These are phyloP conservation scores for Hemicrepidius hirtus DNA, from an alignment of 2,888 invertebrate species.

Conservation along the genomic window DNA sequence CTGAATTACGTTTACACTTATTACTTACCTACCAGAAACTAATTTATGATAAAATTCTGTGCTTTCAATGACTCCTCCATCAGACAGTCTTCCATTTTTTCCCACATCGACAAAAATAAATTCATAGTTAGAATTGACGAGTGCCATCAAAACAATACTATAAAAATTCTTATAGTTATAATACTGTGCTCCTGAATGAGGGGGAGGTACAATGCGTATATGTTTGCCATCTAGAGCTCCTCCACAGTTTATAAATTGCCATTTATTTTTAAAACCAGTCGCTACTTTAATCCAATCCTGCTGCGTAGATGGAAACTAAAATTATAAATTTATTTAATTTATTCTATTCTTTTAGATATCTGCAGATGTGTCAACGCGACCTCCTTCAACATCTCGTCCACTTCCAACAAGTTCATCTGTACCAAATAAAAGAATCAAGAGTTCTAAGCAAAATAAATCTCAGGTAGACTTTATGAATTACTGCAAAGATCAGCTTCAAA, in stretches of 20 bases:
- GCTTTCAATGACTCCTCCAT: conserved; percentile 53
- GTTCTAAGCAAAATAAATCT: too few relatives aligned
- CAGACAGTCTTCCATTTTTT: conserved; percentile 53
- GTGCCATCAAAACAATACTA: conserved; percentile 52
- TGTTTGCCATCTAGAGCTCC: conserved; percentile 59
- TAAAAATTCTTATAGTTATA: conserved; percentile 62
- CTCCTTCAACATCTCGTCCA: too few relatives aligned
- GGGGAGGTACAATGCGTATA: conserved; percentile 44
- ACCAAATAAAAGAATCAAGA: too few relatives aligned
- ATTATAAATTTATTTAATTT: too few relatives aligned
- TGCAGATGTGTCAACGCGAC: too few relatives aligned
- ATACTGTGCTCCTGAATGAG: conserved; percentile 58
- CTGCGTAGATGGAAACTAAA: conserved; percentile 48
- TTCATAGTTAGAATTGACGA: conserved; percentile 53
- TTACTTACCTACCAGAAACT: too few relatives aligned
- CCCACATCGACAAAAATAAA: conserved; percentile 35
- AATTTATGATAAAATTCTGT: too few relatives aligned
- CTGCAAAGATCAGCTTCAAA: too few relatives aligned
- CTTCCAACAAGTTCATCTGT: too few relatives aligned
- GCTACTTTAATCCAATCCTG: conserved; percentile 46
- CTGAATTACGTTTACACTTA: too few relatives aligned
- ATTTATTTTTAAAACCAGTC: conserved; percentile 36
- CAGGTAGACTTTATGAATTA: too few relatives aligned
- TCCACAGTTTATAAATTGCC: conserved; percentile 49
- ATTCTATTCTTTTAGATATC: too few relatives aligned